Percentiles rank a stretch among this genome's conserved stretches.
These are phyloP conservation scores for Gulo gulo DNA, from an alignment of 2,113 vertebrate species.

Conservation along the genomic window DNA sequence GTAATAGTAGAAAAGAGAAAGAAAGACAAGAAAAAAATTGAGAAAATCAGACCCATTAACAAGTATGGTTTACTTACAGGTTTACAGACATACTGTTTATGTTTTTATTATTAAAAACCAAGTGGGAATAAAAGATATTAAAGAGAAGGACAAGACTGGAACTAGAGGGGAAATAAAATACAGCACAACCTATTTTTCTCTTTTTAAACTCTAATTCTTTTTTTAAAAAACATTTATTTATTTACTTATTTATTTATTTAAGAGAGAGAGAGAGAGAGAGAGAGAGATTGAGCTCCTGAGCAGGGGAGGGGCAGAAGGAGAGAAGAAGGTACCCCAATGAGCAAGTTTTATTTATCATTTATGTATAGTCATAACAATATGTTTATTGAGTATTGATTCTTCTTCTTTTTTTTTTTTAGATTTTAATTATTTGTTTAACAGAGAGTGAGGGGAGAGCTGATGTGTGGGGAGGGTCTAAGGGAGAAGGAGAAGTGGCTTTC, in stretches of 20 bases:
- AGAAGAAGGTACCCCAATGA: background rate
- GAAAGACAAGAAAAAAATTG: background rate
- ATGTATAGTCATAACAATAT: too few relatives aligned
- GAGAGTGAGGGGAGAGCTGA: background rate
- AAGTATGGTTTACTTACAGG: background rate
- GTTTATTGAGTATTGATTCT: too few relatives aligned
- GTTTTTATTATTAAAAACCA: background rate
- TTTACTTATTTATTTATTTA: background rate
- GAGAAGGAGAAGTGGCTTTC: background rate
- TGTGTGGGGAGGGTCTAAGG: background rate
- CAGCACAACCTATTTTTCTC: background rate
- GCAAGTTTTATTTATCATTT: too few relatives aligned
- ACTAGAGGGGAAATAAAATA: background rate
- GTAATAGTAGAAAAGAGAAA: background rate
- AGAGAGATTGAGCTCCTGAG: background rate
- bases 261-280: background rate
- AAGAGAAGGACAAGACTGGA: background rate
- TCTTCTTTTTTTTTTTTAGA: too few relatives aligned
- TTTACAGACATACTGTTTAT: background rate
- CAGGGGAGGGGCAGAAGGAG: background rate
- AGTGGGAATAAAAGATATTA: background rate
- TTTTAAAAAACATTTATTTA: background rate
- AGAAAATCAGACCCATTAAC: background rate
- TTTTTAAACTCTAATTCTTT: background rate
- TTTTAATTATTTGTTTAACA: background rate